Evolutionary conservation across 2,113 vertebrate genomes (phyloP).

Genomic region (Synchiropus splendidus): DNA sequence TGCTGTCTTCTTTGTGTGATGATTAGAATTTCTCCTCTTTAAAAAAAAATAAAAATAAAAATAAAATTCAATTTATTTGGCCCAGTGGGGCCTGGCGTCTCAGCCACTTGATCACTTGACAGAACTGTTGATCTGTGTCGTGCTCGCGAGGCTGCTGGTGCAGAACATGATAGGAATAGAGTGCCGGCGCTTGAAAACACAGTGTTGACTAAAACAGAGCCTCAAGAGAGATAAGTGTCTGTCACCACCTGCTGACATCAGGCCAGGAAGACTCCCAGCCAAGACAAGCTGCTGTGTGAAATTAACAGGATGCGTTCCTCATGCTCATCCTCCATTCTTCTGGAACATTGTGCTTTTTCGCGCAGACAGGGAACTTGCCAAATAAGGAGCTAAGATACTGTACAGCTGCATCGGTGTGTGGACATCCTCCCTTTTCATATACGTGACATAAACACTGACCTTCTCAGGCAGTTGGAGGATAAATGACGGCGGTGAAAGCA

Average conservation of each 20-base stretch:
- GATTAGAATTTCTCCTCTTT: too few species aligned
- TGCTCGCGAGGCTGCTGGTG: constrained; percentile 5
- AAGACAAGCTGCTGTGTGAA: constrained; percentile 7
- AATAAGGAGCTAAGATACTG: constrained; percentile 4
- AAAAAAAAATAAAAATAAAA: too few species aligned
- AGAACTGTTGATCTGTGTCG: constrained; percentile 20
- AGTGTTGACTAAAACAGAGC: constrained; percentile 1
- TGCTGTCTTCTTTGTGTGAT: too few species aligned
- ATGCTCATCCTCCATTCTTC: neutral
- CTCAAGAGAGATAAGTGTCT: constrained; percentile 17
- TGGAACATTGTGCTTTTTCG: neutral
- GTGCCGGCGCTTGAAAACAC: constrained; percentile 2
- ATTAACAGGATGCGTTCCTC: constrained; percentile 1
- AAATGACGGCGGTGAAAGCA: too few species aligned
- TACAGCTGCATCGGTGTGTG: constrained; percentile 15
- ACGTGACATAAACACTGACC: too few species aligned
- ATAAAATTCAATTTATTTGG: too few species aligned
- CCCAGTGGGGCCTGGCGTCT: too few species aligned
- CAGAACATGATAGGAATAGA: constrained; percentile 12
- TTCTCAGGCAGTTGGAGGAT: too few species aligned
- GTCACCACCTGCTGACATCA: constrained; percentile 31
- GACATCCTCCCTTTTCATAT: too few species aligned
- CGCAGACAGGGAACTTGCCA: neutral
- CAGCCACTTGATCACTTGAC: neutral
- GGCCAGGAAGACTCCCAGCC: constrained; percentile 4